Evolutionary conservation across 2,113 vertebrate genomes (phyloP), one percentile per base, ranked within the genome.

Genomic region (Halcyon malimbica): DNA sequence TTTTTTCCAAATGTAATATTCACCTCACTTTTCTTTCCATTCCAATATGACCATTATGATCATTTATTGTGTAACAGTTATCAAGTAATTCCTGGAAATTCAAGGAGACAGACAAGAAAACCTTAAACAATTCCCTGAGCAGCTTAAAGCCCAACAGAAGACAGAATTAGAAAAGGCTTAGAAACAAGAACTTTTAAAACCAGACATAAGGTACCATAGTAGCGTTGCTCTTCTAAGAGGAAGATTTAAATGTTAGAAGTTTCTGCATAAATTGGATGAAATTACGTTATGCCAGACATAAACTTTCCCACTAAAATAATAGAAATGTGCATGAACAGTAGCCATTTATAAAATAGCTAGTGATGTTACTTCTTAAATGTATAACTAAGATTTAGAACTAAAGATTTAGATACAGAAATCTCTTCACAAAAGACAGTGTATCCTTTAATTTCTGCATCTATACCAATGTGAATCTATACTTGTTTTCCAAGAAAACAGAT

Each of bases 391-490:
- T 81, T 93, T 64, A 2, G 0, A 83, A 44, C 14, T 69, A 48
- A 82, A 78, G 6, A 16, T 79, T 82, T 77, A 62, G 15, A 53
- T 74, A 35, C 17, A 74, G 28, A 75, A 73, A 81, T 50, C 5
- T 87, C 5, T 42, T 48, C 2, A 1, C 29, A 80, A 80, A 86
- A 53, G 14, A 20, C 1, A 31, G 7, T 0, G 0, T 46, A 75
- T 75, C 33, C 26, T 75, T n/a, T 48, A 65, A 60, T 60, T 82
- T 82, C 15, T 65, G 35, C 11, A 42, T 33, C 1, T 2, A 18
- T 37, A 11, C 29, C 5, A 41, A 4, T 39, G 5, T 75, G 56
- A 69, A 48, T 57, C 19, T 37, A 19, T 44, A n/a, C 1, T 3
- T 33, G 1, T 37, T 87, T 89, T 42, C 19, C 33, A 50, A 76